These are phyloP conservation scores for Etheostoma cragini DNA, from an alignment of 2,113 vertebrate genomes.

Conservation along the genomic window DNA sequence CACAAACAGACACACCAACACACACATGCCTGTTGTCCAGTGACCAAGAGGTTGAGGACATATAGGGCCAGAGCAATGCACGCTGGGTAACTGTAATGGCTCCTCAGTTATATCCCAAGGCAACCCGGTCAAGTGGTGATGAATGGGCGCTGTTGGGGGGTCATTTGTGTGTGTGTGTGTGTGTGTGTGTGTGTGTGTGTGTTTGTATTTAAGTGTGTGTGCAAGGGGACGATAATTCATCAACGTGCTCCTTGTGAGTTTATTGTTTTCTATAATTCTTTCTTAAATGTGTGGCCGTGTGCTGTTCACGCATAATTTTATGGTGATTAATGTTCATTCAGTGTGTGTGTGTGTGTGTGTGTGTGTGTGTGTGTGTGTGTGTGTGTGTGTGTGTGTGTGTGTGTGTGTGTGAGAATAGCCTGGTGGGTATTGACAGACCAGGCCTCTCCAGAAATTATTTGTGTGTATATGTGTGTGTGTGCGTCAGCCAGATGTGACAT, in stretches of 20 bases:
- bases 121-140: slow-evolving; percentile 49
- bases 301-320: neutral
- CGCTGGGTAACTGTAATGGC: slow-evolving; percentile 60
- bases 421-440: neutral
- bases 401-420: neutral
- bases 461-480: neutral
- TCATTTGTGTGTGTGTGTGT: slow-evolving; percentile 25
- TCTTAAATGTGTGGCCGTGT: neutral
- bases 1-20: slow-evolving; percentile 4
- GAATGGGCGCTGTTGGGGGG: slow-evolving; percentile 42
- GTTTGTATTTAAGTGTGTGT: neutral
- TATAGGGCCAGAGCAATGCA: slow-evolving; percentile 43
- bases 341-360: neutral
- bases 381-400: neutral
- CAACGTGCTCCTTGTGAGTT: neutral
- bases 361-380: neutral
- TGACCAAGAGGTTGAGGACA: slow-evolving; percentile 24
- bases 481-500: slow-evolving; percentile 15
- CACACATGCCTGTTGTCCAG: neutral
- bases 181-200: neutral
- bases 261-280: neutral
- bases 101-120: slow-evolving; percentile 59
- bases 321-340: slow-evolving; percentile 2
- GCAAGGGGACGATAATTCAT: neutral
- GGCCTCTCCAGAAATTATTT: slow-evolving; percentile 3